Percentiles rank a stretch among this genome's conserved stretches.
phyloP scores from a whole-genome alignment of 2,113 vertebrate genomes.

The Dasyprocta punctata region DNA sequence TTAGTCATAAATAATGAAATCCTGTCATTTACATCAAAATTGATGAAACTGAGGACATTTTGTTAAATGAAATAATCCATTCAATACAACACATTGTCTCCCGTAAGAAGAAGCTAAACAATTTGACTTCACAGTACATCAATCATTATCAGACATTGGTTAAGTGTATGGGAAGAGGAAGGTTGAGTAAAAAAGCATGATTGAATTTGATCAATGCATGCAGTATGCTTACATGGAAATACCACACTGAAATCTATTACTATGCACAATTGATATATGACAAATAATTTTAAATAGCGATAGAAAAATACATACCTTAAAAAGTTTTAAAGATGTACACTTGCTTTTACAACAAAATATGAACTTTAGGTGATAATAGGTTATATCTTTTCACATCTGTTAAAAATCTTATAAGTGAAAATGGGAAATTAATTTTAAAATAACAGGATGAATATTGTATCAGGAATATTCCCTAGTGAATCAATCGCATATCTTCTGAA shows the following conservation, averaged over 20 bases:
- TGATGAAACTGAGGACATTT: not conserved
- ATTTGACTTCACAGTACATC: not conserved
- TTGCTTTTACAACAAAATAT: not conserved
- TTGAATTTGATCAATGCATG: not conserved
- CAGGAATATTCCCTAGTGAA: rapidly evolving
- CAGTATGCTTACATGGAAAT: not conserved
- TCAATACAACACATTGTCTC: not conserved
- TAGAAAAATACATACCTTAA: not conserved
- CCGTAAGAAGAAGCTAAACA: not conserved
- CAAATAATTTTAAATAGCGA: not conserved
- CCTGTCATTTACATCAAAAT: not conserved
- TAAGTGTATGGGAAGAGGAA: not conserved
- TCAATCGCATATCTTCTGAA: not conserved
- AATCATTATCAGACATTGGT: not conserved
- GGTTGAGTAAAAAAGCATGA: not conserved
- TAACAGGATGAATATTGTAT: not conserved
- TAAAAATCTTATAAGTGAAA: not conserved
- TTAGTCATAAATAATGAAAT: not conserved
- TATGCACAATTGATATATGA: not conserved
- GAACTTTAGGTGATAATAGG: not conserved
- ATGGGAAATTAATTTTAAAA: not conserved
- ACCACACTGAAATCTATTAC: not conserved
- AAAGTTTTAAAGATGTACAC: not conserved
- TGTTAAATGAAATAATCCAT: not conserved
- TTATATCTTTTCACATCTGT: not conserved